These are phyloP conservation scores for Temnothorax longispinosus DNA, from an alignment of 1,140 invertebrate species.

Conservation along the genomic window DNA sequence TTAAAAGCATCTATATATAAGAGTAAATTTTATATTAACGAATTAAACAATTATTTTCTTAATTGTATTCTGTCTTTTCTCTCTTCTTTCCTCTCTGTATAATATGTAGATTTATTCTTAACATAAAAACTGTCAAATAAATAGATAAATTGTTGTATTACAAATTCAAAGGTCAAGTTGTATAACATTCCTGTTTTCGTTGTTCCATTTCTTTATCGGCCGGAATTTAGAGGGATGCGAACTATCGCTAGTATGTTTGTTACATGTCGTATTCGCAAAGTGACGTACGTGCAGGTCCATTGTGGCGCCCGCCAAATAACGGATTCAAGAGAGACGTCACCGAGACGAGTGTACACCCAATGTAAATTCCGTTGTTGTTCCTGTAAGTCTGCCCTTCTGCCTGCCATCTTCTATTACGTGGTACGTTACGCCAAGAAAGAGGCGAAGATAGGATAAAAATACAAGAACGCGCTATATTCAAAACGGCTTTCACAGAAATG, in stretches of 20 bases:
- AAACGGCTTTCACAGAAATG: constrained; percentile 39
- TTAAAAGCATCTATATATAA: not conserved
- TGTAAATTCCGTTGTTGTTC: constrained; percentile 47
- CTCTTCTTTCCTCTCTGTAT: not conserved
- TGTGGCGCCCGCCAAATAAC: constrained; percentile 32
- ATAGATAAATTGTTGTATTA: not conserved
- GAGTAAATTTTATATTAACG: not conserved
- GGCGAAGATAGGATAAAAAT: constrained; percentile 37
- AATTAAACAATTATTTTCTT: not conserved
- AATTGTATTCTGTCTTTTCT: not conserved
- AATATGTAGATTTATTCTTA: not conserved
- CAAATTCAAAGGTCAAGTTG: not conserved
- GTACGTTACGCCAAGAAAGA: not conserved
- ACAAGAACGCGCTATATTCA: not conserved
- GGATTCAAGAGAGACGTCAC: constrained; percentile 35
- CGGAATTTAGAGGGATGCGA: not conserved
- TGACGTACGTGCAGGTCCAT: constrained; percentile 40
- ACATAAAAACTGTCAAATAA: not conserved
- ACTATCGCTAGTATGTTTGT: not conserved
- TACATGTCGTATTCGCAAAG: constrained; percentile 2
- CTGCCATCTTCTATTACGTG: constrained; percentile 21
- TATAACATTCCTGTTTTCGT: no score
- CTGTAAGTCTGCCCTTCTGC: constrained; percentile 41
- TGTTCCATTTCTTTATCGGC: not conserved
- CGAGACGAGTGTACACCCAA: constrained; percentile 8